Evolutionary conservation across 1,140 invertebrate species (phyloP), one percentile per base, ranked within the genome.

Genomic region (Zaprionus capensis): DNA sequence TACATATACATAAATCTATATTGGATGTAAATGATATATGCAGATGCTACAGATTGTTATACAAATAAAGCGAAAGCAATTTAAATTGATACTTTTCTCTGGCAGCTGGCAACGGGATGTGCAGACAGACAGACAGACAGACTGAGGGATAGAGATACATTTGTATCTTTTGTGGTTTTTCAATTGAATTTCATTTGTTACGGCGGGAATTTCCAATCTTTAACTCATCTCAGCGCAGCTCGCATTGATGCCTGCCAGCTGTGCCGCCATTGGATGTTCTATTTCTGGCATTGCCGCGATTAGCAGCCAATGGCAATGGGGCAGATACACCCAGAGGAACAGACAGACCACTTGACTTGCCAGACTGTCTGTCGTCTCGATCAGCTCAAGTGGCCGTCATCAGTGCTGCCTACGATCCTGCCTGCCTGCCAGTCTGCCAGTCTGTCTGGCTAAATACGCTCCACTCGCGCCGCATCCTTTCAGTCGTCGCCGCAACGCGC

Each of bases 241-340:
- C 63, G 46, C 64, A 36, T 26, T 88, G 85, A 88, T 80, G 79
- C 46, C 46, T 41, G 57, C 58, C 85, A 90, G 88, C 85, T 90
- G 85, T 65, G 79, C 82, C 46, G 55, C 85, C 57, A 90, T 90
- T 90, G 85, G 86, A 66, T 49, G 61, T 24, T 72, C 73, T 91
- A 90, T 72, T 71, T 91, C 73, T 85, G 85, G 81, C 51, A 15
- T 41, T 14, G n/a, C 56, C 68, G 81, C 86, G 86, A 91, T 91
- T 91, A 91, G 85, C 85, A 90, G 82, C 85, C 85, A 90, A 90
- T 90, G 86, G 53, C 67, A 75, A 44, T 78, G 78, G 24, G 24
- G 24, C 28, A n/a, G 58, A 63, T 34, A 34, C 31, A 3, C 41
- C 6, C 65, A 59, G n/a, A 22, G 71, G n/a, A n/a, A 28, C 20